These are phyloP conservation scores for Drosophila sproati DNA, from an alignment of 1,140 invertebrate genomes.

Conservation along the genomic window DNA sequence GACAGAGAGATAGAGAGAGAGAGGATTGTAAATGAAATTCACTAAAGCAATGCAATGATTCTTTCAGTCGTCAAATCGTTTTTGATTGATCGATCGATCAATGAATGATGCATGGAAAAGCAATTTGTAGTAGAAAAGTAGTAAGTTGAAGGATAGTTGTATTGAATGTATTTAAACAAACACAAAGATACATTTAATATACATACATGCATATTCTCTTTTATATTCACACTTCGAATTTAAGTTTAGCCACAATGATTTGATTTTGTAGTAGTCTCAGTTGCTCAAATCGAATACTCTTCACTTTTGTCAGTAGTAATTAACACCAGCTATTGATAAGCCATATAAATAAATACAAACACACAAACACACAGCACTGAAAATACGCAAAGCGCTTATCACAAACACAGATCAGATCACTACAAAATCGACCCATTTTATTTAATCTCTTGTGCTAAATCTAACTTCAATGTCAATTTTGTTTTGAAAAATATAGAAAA, in stretches of 20 bases:
- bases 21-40: conserved; percentile 35
- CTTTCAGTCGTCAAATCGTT: conserved; percentile 7
- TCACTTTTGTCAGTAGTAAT: not conserved
- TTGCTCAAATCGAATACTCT: not conserved
- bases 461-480: conserved; percentile 69
- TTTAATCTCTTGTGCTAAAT: conserved; percentile 51
- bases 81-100: conserved; percentile 35
- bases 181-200: too few relatives aligned
- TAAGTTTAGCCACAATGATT: too few relatives aligned
- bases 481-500: conserved; percentile 22
- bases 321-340: conserved; percentile 46
- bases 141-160: too few relatives aligned
- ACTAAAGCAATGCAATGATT: conserved; percentile 10
- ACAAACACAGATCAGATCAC: conserved; percentile 8
- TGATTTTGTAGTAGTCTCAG: too few relatives aligned
- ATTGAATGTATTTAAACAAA: too few relatives aligned
- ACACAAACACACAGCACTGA: not conserved
- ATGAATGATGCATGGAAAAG: conserved; percentile 1
- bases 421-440: conserved; percentile 55
- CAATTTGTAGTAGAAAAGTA: not conserved
- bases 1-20: not conserved
- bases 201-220: too few relatives aligned
- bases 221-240: too few relatives aligned
- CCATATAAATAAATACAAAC: conserved; percentile 46
- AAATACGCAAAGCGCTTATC: conserved; percentile 11